Percentiles rank a stretch among this genome's conserved stretches.
Evolutionary conservation across 2,113 vertebrate genomes (phyloP).

Genomic region (Corythornis madagascariensis): DNA sequence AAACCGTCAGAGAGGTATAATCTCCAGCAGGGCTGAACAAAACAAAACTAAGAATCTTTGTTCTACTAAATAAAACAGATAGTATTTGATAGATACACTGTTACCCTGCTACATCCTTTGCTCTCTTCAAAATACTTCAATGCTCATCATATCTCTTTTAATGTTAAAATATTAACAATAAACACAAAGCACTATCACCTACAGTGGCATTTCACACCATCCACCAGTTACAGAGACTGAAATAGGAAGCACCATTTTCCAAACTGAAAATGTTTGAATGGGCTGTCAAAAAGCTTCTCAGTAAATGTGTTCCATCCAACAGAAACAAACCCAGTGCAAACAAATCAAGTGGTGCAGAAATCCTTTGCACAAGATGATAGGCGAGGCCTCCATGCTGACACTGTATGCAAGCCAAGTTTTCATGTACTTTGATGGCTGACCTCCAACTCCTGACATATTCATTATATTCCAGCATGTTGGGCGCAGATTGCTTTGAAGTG

Average conservation of each 20-base stretch:
- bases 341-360: slow-evolving; percentile 87
- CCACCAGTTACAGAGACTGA: slow-evolving; percentile 70
- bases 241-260: slow-evolving; percentile 78
- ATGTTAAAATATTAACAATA: slow-evolving; percentile 61
- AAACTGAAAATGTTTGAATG: slow-evolving; percentile 83
- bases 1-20: background rate
- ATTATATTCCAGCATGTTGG: slow-evolving; percentile 87
- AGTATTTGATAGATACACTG: background rate
- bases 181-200: slow-evolving; percentile 55
- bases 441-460: slow-evolving; percentile 89
- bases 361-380: slow-evolving; percentile 82
- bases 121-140: slow-evolving; percentile 62
- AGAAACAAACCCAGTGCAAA: slow-evolving; percentile 87
- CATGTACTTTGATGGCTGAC: slow-evolving; percentile 89
- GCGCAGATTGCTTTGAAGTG: slow-evolving; percentile 82
- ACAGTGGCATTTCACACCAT: slow-evolving; percentile 68
- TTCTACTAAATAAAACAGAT: background rate
- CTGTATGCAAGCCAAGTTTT: slow-evolving; percentile 83
- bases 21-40: background rate
- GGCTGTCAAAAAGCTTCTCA: slow-evolving; percentile 84
- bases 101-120: background rate
- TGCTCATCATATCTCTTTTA: slow-evolving; percentile 43
- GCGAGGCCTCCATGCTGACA: slow-evolving; percentile 80
- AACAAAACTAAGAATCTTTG: background rate
- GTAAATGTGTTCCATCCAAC: slow-evolving; percentile 80